phyloP scores from a whole-genome alignment of 2,888 invertebrate species.

The Escarpia spicata region DNA sequence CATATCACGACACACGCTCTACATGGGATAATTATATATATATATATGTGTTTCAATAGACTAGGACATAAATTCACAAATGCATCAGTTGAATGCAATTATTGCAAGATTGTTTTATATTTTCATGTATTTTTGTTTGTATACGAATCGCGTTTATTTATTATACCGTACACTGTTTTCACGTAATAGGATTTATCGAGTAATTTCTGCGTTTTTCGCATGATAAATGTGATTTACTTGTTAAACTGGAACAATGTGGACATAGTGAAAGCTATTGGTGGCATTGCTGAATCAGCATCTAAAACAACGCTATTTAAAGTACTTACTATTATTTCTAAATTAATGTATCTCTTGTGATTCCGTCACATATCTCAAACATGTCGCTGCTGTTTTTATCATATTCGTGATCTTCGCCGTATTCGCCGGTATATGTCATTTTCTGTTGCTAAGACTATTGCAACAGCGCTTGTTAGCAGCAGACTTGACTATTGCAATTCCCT shows the following conservation, averaged over 20 bases:
- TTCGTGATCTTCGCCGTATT: too few relatives aligned
- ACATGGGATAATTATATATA: background rate
- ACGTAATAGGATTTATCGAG: background rate
- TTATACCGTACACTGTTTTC: background rate
- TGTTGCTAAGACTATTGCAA: too few relatives aligned
- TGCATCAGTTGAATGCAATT: background rate
- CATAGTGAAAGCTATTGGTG: background rate
- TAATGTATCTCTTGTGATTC: too few relatives aligned
- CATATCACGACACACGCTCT: background rate
- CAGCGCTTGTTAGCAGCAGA: too few relatives aligned
- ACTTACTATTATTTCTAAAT: background rate
- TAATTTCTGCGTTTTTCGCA: background rate
- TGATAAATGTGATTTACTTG: background rate
- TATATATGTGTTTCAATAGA: background rate
- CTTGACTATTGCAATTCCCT: too few relatives aligned
- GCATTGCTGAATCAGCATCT: background rate
- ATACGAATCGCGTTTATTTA: too few relatives aligned
- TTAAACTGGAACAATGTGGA: background rate
- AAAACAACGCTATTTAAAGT: background rate
- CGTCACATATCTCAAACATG: too few relatives aligned
- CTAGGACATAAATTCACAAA: background rate
- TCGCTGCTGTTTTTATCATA: too few relatives aligned
- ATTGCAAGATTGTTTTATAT: background rate
- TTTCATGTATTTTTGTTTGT: background rate
- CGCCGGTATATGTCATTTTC: too few relatives aligned